Evolutionary conservation across 2,113 vertebrate genomes (phyloP).

Genomic region (Oostethus manadensis): DNA sequence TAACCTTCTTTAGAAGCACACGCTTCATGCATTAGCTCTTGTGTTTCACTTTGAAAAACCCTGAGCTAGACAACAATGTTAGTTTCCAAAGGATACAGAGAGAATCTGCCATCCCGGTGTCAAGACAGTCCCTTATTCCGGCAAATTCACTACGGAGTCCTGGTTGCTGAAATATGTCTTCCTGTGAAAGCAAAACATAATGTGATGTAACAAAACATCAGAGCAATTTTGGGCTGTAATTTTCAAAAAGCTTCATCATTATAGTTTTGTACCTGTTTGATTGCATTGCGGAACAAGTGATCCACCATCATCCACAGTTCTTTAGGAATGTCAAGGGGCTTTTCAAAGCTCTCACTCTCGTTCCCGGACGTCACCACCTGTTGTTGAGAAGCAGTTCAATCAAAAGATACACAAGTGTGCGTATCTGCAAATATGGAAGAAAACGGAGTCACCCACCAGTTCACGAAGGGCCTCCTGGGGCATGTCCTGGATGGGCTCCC

Average conservation of each 20-base stretch:
- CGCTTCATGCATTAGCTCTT: too few species aligned
- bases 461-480: constrained; percentile 70
- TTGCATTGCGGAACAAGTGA: constrained; percentile 81
- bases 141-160: constrained; percentile 89
- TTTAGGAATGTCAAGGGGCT: constrained; percentile 87
- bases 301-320: constrained; percentile 98
- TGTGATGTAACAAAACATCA: neutral
- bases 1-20: neutral
- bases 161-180: constrained; percentile 95
- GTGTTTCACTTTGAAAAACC: neutral
- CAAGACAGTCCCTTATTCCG: constrained; percentile 89
- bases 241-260: neutral
- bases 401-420: neutral
- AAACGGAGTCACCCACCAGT: constrained; percentile 72
- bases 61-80: neutral
- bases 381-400: neutral
- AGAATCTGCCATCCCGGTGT: constrained; percentile 82
- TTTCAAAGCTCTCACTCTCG: constrained; percentile 61
- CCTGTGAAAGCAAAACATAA: constrained; percentile 66
- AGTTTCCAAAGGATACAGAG: constrained; percentile 83
- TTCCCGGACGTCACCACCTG: constrained; percentile 67
- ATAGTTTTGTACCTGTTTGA: constrained; percentile 78
- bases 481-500: constrained; percentile 86
- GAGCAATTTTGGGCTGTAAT: neutral
- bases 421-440: neutral